Percentiles rank a stretch among this genome's conserved stretches.
phyloP scores from a whole-genome alignment of 2,888 invertebrate genomes.

The Troides oblongomaculatus region DNA sequence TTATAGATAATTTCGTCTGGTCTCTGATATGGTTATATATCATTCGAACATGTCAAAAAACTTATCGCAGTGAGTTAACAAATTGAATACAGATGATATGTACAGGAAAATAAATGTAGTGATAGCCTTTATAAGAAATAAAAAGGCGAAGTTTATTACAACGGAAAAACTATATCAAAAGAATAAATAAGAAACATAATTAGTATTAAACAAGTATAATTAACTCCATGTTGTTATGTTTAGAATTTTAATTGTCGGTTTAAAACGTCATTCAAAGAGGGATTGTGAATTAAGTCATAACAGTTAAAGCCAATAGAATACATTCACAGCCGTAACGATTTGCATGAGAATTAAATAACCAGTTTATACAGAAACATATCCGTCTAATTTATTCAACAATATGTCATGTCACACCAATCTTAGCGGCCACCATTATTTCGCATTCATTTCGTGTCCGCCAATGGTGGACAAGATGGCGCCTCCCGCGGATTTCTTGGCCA shows the following conservation, averaged over 20 bases:
- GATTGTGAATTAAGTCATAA: constrained; percentile 10
- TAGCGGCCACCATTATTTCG: constrained; percentile 72
- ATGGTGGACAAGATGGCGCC: constrained; percentile 56
- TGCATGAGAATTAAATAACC: constrained; percentile 44
- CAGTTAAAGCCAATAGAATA: constrained; percentile 16
- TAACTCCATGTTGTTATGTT: too few species aligned
- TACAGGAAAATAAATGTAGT: background rate
- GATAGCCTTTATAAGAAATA: background rate
- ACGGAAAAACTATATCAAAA: background rate
- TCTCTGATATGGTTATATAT: too few species aligned
- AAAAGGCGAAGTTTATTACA: background rate
- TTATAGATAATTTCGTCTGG: too few species aligned
- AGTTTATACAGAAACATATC: constrained; percentile 44
- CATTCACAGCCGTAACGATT: constrained; percentile 22
- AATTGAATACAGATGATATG: background rate
- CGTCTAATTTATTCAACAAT: constrained; percentile 72
- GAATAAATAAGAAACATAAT: too few species aligned
- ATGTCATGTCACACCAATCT: constrained; percentile 65
- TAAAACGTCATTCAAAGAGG: background rate
- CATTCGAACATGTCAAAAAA: background rate
- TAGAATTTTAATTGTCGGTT: background rate
- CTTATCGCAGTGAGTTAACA: background rate
- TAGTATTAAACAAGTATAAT: background rate
- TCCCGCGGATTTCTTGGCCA: constrained; percentile 60
- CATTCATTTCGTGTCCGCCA: constrained; percentile 65